These are phyloP conservation scores for Percopsis omiscomaycus DNA, from an alignment of 2,797 vertebrate genomes.

Conservation along the genomic window DNA sequence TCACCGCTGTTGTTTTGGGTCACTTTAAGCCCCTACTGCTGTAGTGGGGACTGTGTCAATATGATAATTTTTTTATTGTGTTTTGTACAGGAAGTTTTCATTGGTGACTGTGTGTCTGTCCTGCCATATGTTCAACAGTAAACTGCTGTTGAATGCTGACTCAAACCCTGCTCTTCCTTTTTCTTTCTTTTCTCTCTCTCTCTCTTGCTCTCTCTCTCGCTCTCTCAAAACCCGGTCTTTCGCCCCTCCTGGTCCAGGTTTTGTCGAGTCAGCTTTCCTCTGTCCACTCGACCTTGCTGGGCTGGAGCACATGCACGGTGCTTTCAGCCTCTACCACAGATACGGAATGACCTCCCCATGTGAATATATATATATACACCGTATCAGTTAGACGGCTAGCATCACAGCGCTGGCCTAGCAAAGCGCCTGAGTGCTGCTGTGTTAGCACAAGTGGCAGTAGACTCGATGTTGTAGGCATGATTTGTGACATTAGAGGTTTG, in stretches of 20 bases:
- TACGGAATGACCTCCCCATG: constrained; percentile 81
- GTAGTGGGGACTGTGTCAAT: constrained; percentile 2
- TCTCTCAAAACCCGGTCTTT: constrained; percentile 24
- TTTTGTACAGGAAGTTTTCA: not conserved
- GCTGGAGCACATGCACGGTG: constrained; percentile 86
- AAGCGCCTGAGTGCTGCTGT: constrained; percentile 14
- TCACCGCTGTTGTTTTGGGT: not conserved
- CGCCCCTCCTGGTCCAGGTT: constrained; percentile 81
- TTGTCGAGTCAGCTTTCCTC: constrained; percentile 92
- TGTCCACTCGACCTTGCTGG: constrained; percentile 90
- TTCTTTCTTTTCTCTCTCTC: constrained; percentile 66
- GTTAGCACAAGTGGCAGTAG: constrained; percentile 43
- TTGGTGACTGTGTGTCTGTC: constrained; percentile 41
- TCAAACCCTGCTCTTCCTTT: constrained; percentile 61
- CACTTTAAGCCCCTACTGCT: not conserved
- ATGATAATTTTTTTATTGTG: constrained; percentile 1
- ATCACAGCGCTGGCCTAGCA: constrained; percentile 47
- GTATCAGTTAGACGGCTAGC: constrained; percentile 49
- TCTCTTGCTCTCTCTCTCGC: constrained; percentile 55
- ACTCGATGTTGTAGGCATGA: constrained; percentile 33
- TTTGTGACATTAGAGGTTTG: constrained; percentile 38
- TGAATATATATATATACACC: constrained; percentile 69
- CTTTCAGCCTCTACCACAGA: constrained; percentile 84
- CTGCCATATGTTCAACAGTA: constrained; percentile 50
- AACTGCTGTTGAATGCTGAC: constrained; percentile 49